These are phyloP conservation scores for Uropsilus gracilis DNA, from an alignment of 2,113 vertebrate species.

Conservation along the genomic window DNA sequence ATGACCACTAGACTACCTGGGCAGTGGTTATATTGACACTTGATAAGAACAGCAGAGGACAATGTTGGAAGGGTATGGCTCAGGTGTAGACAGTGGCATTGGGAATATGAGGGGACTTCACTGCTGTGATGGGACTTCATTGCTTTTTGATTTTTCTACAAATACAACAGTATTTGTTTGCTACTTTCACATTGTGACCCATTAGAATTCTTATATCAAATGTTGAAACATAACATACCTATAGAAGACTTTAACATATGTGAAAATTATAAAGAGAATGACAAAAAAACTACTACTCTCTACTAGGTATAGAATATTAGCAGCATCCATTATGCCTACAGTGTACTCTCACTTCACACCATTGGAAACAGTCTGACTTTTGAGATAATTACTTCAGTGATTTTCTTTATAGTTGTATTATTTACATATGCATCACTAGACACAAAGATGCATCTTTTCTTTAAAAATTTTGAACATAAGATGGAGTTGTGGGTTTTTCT, in stretches of 20 bases:
- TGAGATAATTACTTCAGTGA: neutral
- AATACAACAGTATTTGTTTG: neutral
- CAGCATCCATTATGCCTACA: neutral
- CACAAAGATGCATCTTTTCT: neutral
- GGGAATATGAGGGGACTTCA: neutral
- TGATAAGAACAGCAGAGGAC: neutral
- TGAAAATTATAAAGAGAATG: neutral
- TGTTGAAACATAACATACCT: neutral
- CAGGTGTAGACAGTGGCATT: neutral
- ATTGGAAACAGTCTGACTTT: neutral
- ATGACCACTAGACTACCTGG: neutral
- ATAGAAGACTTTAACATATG: neutral
- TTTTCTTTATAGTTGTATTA: slow-evolving; percentile 1
- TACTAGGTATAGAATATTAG: neutral
- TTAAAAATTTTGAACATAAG: neutral
- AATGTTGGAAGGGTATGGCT: neutral
- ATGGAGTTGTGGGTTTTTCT: slow-evolving; percentile 8
- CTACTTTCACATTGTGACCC: neutral
- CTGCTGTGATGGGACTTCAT: too few relatives aligned
- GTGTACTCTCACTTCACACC: neutral
- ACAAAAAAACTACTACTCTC: neutral
- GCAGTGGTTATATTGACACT: neutral
- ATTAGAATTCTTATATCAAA: slow-evolving; percentile 1
- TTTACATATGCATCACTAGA: neutral
- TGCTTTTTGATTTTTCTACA: neutral